Conservation (phyloP, 1,140 invertebrate genomes). For the Drosophila asahinai region DNA sequence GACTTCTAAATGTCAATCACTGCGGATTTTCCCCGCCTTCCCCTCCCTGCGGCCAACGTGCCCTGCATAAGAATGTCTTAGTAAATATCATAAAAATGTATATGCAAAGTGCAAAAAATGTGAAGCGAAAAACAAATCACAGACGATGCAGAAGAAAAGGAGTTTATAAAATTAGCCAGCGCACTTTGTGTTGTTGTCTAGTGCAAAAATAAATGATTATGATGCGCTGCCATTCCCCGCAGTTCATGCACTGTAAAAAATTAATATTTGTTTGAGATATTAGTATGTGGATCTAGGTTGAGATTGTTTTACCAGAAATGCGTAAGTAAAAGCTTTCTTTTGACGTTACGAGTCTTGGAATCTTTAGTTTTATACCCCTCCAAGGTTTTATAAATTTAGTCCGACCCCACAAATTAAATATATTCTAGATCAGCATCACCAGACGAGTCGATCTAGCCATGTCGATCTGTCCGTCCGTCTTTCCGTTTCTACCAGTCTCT, state of each 20-base stretch:
- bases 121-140: conserved; percentile 68
- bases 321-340: too few relatives aligned
- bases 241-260: conserved; percentile 7
- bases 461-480: too few relatives aligned
- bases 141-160: conserved; percentile 53
- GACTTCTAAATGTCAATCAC: conserved; percentile 80
- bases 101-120: conserved; percentile 62
- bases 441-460: too few relatives aligned
- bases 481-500: too few relatives aligned
- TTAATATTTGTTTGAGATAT: too few relatives aligned
- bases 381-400: too few relatives aligned
- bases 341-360: too few relatives aligned
- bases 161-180: conserved; percentile 77
- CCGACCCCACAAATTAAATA: too few relatives aligned
- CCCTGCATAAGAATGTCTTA: conserved; percentile 70
- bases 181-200: conserved; percentile 59
- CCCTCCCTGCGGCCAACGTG: conserved; percentile 37
- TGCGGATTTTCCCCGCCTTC: conserved; percentile 27
- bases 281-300: background rate
- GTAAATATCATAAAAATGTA: conserved; percentile 73
- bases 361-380: too few relatives aligned
- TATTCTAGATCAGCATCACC: too few relatives aligned
- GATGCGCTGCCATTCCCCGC: conserved; percentile 68
- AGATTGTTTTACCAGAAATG: too few relatives aligned
- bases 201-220: conserved; percentile 79